A percentile compares a stretch with the other conserved stretches of the same genome.
These are phyloP conservation scores for Drosophila formosana DNA, from an alignment of 2,888 invertebrate genomes.

Conservation along the genomic window DNA sequence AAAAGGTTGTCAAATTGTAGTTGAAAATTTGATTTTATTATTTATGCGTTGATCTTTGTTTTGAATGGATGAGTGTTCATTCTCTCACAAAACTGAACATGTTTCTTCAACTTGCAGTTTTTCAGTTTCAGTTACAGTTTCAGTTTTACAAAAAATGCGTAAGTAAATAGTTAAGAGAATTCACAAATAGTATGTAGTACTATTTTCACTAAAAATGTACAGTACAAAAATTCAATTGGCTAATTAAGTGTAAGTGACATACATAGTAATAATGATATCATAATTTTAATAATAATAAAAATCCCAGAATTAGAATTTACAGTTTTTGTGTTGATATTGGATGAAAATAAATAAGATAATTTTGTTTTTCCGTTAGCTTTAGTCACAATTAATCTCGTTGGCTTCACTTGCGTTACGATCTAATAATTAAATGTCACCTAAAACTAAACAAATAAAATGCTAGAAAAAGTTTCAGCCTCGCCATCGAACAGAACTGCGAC, in stretches of 20 bases:
- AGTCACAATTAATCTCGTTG: slow-evolving; percentile 79
- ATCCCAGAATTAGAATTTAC: slow-evolving; percentile 4
- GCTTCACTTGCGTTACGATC: slow-evolving; percentile 60
- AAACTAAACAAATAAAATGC: slow-evolving; percentile 79
- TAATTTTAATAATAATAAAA: slow-evolving; percentile 2
- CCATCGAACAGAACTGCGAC: slow-evolving; percentile 58
- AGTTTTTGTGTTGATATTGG: slow-evolving; percentile 21
- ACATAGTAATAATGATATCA: slow-evolving; percentile 46
- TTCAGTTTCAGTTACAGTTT: slow-evolving; percentile 33
- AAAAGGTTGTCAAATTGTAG: slow-evolving; percentile 35
- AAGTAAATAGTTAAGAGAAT: slow-evolving; percentile 48
- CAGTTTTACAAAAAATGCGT: slow-evolving; percentile 63
- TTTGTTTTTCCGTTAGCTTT: slow-evolving; percentile 63
- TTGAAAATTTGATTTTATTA: slow-evolving; percentile 57
- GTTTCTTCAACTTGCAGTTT: slow-evolving; percentile 10
- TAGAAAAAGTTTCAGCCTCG: slow-evolving; percentile 76
- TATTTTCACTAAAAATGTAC: slow-evolving; percentile 54
- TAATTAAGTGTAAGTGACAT: slow-evolving; percentile 64
- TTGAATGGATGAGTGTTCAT: slow-evolving; percentile 38
- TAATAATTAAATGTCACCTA: slow-evolving; percentile 68
- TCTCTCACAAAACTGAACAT: slow-evolving; percentile 22
- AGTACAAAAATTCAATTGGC: slow-evolving; percentile 70
- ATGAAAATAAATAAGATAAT: slow-evolving; percentile 62
- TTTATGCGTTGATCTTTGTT: slow-evolving; percentile 51
- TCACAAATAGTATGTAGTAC: slow-evolving; percentile 54